Percentiles rank a stretch among this genome's conserved stretches.
These are phyloP conservation scores for Gymnorhina tibicen DNA, from an alignment of 2,113 vertebrate species.

Conservation along the genomic window DNA sequence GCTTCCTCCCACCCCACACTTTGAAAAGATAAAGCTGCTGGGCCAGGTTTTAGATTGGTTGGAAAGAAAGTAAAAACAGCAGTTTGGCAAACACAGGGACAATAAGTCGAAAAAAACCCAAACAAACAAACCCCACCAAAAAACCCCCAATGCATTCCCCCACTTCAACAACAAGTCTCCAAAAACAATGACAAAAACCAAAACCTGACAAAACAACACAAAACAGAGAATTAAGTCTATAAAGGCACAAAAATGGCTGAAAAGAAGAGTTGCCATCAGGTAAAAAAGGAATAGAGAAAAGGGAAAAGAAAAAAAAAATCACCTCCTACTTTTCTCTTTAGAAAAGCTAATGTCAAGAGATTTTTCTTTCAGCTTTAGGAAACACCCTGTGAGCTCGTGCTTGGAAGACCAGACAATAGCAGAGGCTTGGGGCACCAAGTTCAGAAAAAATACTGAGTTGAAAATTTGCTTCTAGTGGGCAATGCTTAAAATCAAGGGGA, in stretches of 20 bases:
- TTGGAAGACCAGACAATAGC: neutral
- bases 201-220: neutral
- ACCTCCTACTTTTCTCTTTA: neutral
- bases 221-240: neutral
- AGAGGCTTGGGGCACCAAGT: neutral
- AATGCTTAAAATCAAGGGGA: neutral
- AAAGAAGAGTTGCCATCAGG: neutral
- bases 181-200: neutral
- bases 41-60: neutral
- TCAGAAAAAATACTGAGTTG: neutral
- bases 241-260: neutral
- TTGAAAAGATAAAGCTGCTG: neutral
- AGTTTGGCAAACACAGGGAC: neutral
- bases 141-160: rapidly evolving
- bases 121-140: neutral
- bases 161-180: neutral
- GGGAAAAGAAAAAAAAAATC: too few species aligned
- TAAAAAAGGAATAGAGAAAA: neutral
- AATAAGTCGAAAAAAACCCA: neutral
- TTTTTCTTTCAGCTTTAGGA: neutral
- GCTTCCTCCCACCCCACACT: neutral
- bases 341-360: neutral
- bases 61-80: neutral
- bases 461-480: neutral
- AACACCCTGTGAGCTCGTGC: rapidly evolving